Evolutionary conservation across 2,888 invertebrate genomes (phyloP), one percentile per base, ranked within the genome.

Genomic region (Ditula angustiorana): DNA sequence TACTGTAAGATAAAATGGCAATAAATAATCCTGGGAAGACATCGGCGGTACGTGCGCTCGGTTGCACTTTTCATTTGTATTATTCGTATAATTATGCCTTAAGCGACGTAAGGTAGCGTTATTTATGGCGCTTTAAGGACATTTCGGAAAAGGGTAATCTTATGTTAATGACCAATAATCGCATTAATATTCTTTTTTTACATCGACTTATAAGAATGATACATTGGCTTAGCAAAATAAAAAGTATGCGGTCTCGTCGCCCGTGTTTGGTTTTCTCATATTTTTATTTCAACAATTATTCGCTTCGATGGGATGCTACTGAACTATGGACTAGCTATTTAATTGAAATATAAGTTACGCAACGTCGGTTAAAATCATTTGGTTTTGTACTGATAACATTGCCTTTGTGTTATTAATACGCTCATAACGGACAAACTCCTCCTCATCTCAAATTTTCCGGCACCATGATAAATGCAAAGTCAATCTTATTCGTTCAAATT

Each of bases 21-120:
- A 90, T 92, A 91, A 92, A 91, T 91, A 90, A 90, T 88, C 81
- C 75, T 63, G 80, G 75, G 77, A 81, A 81, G 89, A 87, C 88
- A 80, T 79, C 74, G 80, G 74, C 77, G 78, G 80, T 85, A 85
- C 86, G 86, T 87, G 87, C 83, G 81, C 83, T 72, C 83, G 76
- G 86, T 81, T 86, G 88, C 86, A 86, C 83, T 87, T 87, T 87
- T 84, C 86, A 86, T 87, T 86, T 86, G 85, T 87, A 86, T 86
- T 86, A 85, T 86, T 80, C 82, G 76, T 83, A 84, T 89, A 90
- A 91, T 90, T 91, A 88, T 86, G 85, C 81, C 77, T 81, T 81
- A 63, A 74, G 74, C 78, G 78, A 82, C 76, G 78, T 79, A 74
- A 71, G 68, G 76, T 69, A 71, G 73, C 73, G 75, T 85, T 87